Conservation (phyloP, 2,797 vertebrate genomes). For the Acanthurus tractus region DNA sequence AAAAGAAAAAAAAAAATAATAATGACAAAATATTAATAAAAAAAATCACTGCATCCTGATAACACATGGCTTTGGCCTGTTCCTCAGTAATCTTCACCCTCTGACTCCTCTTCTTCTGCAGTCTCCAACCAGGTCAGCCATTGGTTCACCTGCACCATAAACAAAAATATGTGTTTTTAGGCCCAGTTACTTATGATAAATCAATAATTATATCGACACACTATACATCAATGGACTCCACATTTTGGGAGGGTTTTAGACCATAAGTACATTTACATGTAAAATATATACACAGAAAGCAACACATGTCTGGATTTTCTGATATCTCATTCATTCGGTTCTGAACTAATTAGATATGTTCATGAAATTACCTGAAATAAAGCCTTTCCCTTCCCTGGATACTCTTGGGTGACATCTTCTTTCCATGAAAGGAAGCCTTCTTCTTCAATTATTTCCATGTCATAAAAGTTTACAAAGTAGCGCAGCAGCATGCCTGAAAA, state of each 20-base stretch:
- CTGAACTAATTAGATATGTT: neutral
- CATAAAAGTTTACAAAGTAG: constrained; percentile 98
- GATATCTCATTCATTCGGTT: neutral
- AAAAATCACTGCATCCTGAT: constrained; percentile 87
- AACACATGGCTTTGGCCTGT: constrained; percentile 88
- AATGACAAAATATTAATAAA: constrained; percentile 6
- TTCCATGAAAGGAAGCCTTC: constrained; percentile 99
- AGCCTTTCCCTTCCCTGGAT: constrained; percentile 99
- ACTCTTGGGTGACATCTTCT: constrained; percentile 99
- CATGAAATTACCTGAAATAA: constrained; percentile 93
- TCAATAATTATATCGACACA: neutral
- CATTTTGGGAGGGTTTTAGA: neutral
- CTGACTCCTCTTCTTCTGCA: constrained; percentile 98
- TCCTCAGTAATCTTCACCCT: constrained; percentile 96
- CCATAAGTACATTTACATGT: neutral
- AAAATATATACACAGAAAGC: neutral
- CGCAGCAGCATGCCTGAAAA: constrained; percentile 95
- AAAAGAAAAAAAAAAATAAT: neutral
- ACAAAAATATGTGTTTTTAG: neutral
- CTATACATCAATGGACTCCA: neutral
- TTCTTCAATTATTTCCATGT: constrained; percentile 99
- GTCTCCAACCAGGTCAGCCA: constrained; percentile 99
- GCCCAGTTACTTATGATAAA: neutral
- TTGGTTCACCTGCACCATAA: constrained; percentile 91
- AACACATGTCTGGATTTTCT: neutral